phyloP scores from a whole-genome alignment of 2,113 vertebrate genomes.

The Geothlypis trichas region DNA sequence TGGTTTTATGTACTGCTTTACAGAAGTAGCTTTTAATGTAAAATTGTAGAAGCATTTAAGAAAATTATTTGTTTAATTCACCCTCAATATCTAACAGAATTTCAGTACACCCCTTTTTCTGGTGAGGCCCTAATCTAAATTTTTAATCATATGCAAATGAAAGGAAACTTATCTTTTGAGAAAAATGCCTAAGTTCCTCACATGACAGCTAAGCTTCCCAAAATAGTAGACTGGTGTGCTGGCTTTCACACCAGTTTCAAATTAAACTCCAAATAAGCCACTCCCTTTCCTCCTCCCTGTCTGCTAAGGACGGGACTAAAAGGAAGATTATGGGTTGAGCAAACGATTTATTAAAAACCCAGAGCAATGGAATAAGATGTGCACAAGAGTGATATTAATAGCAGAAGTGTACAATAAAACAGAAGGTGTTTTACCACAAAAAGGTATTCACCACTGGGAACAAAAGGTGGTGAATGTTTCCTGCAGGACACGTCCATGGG shows the following conservation, averaged over 20 bases:
- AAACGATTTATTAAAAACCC: not conserved
- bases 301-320: not conserved
- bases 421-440: not conserved
- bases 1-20: not conserved
- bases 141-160: not conserved
- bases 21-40: not conserved
- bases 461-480: not conserved
- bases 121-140: not conserved
- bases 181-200: not conserved
- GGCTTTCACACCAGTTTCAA: not conserved
- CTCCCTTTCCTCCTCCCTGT: not conserved
- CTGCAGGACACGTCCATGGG: not conserved
- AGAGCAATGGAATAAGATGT: not conserved
- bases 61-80: not conserved
- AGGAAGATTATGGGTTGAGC: not conserved
- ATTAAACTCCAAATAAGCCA: not conserved
- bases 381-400: rapidly evolving
- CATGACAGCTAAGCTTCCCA: not conserved
- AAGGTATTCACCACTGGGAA: not conserved
- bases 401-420: not conserved
- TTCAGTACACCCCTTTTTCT: not conserved
- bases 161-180: not conserved
- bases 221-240: not conserved
- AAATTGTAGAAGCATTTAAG: not conserved
- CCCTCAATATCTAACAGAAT: not conserved